Evolutionary conservation across 2,888 invertebrate genomes (phyloP), one percentile per base, ranked within the genome.

Genomic region (Cremastinae sp.): DNA sequence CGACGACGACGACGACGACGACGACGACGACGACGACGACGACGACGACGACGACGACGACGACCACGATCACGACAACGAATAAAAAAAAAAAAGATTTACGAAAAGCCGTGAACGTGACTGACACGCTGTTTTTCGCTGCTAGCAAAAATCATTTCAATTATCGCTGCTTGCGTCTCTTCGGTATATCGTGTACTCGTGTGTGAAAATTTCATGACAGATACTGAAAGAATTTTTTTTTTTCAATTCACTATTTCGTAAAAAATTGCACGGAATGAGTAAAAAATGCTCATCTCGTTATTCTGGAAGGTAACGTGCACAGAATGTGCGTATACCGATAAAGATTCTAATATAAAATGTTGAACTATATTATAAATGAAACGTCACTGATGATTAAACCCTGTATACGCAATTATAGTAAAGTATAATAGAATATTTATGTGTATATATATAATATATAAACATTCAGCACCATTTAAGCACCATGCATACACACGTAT

Each of bases 401-500:
- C 12, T n/a, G 12, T 41, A 41, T 28, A 28, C 28, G 28, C 28
- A 28, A 12, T 41, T 12, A 9, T 41, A 41, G 8, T 37, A 49
- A 37, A 37, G 37, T 74, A 75, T 51, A 74, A 62, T 55, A 73
- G 69, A 76, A 69, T 74, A 78, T 66, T 73, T 78, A 80, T 75
- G 59, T 69, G 76, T 80, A 82, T 73, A 64, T 79, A 61, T 69
- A 71, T 28, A 62, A 68, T 71, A 74, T 79, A 75, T 68, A 70
- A 51, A 69, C 64, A 71, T 76, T 79, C 66, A 78, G 77, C 77
- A 74, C 75, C 77, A 77, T 74, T 80, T 70, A 79, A 82, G 80
- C 82, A 79, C 78, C 80, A 81, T 80, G 79, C 81, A 77, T 75
- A 72, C 74, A 76, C 75, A 75, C 35, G 28, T 75, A 71, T 73